Conservation (phyloP, 2,888 invertebrate species). For the Lysandra coridon region DNA sequence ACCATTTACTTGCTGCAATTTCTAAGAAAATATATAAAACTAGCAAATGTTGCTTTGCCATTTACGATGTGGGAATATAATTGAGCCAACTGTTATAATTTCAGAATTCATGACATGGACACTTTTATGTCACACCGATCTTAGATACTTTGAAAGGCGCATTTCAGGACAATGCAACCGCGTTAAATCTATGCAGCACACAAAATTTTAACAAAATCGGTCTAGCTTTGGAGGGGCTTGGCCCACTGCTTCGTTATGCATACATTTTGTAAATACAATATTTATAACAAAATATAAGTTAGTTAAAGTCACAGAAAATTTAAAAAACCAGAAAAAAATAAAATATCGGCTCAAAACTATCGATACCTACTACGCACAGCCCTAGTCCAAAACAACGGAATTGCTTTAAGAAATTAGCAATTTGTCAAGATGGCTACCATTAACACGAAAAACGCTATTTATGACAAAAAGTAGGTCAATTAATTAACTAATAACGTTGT, state of each 20-base stretch:
- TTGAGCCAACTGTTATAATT: background rate
- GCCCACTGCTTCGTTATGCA: no score
- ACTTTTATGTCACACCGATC: no score
- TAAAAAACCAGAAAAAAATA: background rate
- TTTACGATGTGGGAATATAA: background rate
- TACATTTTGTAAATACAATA: no score
- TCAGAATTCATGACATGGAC: background rate
- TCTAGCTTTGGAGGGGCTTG: no score
- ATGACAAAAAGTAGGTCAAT: slow-evolving; percentile 6
- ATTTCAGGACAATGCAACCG: no score
- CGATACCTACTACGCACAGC: background rate
- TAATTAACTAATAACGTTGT: slow-evolving; percentile 1
- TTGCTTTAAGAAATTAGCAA: slow-evolving; percentile 2
- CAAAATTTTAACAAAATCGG: no score
- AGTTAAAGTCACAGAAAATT: background rate
- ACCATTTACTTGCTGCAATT: background rate
- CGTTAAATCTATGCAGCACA: no score
- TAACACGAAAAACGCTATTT: slow-evolving; percentile 1
- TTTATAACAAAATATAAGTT: no score
- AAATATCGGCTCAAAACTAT: background rate
- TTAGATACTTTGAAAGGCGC: no score
- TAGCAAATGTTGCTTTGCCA: background rate
- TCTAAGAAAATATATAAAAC: background rate
- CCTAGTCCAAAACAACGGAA: slow-evolving; percentile 4
- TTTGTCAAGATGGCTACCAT: background rate